phyloP scores from a whole-genome alignment of 1,140 invertebrate genomes.

The Eumaeus atala region DNA sequence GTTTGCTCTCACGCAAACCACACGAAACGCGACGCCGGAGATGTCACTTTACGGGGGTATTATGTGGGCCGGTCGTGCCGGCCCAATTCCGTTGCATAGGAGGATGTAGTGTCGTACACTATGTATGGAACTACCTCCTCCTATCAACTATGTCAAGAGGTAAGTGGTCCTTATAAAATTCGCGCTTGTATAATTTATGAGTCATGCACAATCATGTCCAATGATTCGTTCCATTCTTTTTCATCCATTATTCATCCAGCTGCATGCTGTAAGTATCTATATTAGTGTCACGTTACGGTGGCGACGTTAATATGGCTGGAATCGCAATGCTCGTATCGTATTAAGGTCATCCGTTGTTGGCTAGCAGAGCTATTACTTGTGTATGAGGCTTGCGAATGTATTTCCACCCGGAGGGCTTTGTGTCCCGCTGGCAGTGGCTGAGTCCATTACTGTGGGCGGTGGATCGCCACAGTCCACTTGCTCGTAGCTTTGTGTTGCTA shows the following conservation, averaged over 20 bases:
- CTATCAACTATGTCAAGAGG: too few relatives aligned
- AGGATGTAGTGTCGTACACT: too few relatives aligned
- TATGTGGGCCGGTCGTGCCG: too few relatives aligned
- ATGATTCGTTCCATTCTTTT: background rate
- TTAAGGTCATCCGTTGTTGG: background rate
- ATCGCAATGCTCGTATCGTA: background rate
- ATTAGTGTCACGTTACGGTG: too few relatives aligned
- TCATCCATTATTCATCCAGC: too few relatives aligned
- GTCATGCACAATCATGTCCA: background rate
- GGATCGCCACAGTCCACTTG: constrained; percentile 16
- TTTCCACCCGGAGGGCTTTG: constrained; percentile 21
- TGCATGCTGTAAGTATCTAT: too few relatives aligned
- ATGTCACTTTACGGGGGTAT: too few relatives aligned
- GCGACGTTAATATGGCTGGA: too few relatives aligned
- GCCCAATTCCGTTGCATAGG: too few relatives aligned
- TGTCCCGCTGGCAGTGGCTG: constrained; percentile 16
- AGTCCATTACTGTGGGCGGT: constrained; percentile 15
- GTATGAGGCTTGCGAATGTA: background rate
- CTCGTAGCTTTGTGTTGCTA: constrained; percentile 14
- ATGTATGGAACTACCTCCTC: too few relatives aligned
- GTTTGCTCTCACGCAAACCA: too few relatives aligned
- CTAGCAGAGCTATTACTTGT: background rate
- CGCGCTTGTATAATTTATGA: background rate
- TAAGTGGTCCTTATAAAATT: background rate
- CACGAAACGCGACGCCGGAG: too few relatives aligned